Evolutionary conservation across 2,113 vertebrate genomes (phyloP).

Genomic region (Spea multiplicata): DNA sequence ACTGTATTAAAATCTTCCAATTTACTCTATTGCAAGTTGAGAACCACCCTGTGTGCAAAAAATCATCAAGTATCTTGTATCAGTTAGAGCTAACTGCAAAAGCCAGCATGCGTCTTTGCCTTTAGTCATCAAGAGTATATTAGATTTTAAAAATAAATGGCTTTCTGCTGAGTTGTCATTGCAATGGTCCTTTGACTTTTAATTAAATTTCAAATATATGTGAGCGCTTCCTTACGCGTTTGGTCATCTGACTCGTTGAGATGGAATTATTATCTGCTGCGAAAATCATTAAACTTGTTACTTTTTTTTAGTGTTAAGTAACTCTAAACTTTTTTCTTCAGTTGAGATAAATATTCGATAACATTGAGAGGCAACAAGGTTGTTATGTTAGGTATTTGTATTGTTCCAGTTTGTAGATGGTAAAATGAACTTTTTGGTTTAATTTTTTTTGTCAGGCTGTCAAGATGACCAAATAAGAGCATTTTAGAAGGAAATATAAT

Average conservation of each 20-base stretch:
- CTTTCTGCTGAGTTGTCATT: slow-evolving; percentile 84
- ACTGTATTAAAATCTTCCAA: slow-evolving; percentile 98
- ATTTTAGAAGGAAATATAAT: neutral
- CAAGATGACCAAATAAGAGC: neutral
- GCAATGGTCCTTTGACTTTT: slow-evolving; percentile 83
- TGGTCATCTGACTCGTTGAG: slow-evolving; percentile 60
- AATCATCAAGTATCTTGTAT: slow-evolving; percentile 81
- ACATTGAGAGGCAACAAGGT: neutral
- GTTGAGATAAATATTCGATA: slow-evolving; percentile 56
- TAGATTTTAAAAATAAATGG: slow-evolving; percentile 94
- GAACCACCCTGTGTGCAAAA: slow-evolving; percentile 85
- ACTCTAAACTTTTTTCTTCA: slow-evolving; percentile 60
- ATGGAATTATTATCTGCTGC: slow-evolving; percentile 64
- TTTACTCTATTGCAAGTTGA: slow-evolving; percentile 87
- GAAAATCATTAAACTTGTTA: slow-evolving; percentile 73
- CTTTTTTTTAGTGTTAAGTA: slow-evolving; percentile 70
- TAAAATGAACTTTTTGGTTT: neutral
- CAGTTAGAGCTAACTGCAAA: slow-evolving; percentile 88
- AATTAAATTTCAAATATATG: slow-evolving; percentile 89
- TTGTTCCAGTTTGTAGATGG: neutral
- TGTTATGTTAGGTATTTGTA: neutral
- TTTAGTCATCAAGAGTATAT: slow-evolving; percentile 84
- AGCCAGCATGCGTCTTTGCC: slow-evolving; percentile 87
- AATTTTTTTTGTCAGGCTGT: neutral
- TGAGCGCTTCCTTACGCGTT: slow-evolving; percentile 66